Base-by-base conservation (phyloP, 1,140 invertebrate genomes). In the Archegozetes longisetosus region DNA sequence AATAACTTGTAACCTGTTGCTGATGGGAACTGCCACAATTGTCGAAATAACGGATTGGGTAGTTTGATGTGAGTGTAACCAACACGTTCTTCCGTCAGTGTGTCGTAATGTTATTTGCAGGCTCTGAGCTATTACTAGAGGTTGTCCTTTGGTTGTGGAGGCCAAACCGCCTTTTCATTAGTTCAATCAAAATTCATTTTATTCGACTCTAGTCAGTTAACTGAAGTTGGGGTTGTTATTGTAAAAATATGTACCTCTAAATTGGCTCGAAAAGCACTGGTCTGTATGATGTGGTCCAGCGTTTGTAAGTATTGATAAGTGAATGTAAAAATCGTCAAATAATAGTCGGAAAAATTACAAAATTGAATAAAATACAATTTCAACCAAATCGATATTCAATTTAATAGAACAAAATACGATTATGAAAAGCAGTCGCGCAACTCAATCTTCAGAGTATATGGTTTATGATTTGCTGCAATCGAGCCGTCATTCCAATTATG, bases 1-100 rank as follows among this genome's bases (percentile, higher is more conserved):
- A 86, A 70, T 97, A 97, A 74, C 93, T 97, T 0, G 92, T 95
- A 9, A 97, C 91, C 73, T 98, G 92, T 69, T 98, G 92, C 69
- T 98, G 93, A 74, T 98, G 92, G 3, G 87, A 92, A n/a, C 89
- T 94, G 14, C 93, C 93, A 53, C 93, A 77, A 53, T 83, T 83
- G 73, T n/a, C 92, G 0, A 82, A 70, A 73, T 98, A 97, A 20
- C 83, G 80, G 24, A 93, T 80, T 0, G 92, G 93, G 73, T 96
- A 96, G 86, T 83, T 49, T 81, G 79, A 71, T 97, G 92, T 6
- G 91, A 96, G 74, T 97, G n/a, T n/a, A 98, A 73, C 93, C 92
- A 98, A 70, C 92, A 97, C 27, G 90, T 82, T 64, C 84, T 78
- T 3, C 91, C 89, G 68, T 89, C 85, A 0, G 90, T 86, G 69